Percentiles rank a stretch among this genome's conserved stretches.
phyloP scores from a whole-genome alignment of 2,888 invertebrate genomes.

The Caenorhabditis drosophilae region DNA sequence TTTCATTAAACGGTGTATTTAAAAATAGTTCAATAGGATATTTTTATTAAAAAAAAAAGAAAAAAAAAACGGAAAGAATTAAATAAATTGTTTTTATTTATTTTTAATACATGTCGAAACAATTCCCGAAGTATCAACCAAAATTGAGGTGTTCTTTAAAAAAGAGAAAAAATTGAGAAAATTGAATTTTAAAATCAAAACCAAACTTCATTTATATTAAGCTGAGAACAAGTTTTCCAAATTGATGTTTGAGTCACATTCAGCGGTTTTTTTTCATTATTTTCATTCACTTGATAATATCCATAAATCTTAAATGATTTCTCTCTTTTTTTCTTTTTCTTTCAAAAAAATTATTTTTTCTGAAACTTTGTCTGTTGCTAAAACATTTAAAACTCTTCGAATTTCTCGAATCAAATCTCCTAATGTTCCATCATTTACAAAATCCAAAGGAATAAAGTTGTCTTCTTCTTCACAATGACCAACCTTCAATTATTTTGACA shows the following conservation, averaged over 20 bases:
- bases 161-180: too few relatives aligned
- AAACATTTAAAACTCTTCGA: slow-evolving; percentile 33
- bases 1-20: not conserved
- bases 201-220: not conserved
- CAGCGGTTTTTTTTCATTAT: slow-evolving; percentile 8
- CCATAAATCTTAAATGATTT: slow-evolving; percentile 52
- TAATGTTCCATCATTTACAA: slow-evolving; percentile 41
- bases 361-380: slow-evolving; percentile 55
- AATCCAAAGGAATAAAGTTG: slow-evolving; percentile 40
- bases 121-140: slow-evolving; percentile 55
- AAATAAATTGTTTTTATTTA: too few relatives aligned
- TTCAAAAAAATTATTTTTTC: too few relatives aligned
- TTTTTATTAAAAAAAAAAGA: too few relatives aligned
- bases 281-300: slow-evolving; percentile 45
- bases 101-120: too few relatives aligned
- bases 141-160: slow-evolving; percentile 44
- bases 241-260: slow-evolving; percentile 37
- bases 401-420: slow-evolving; percentile 55
- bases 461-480: slow-evolving; percentile 53
- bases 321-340: too few relatives aligned
- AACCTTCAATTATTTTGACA: slow-evolving; percentile 14
- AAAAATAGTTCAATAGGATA: too few relatives aligned
- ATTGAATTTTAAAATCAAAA: not conserved
- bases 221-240: slow-evolving; percentile 1
- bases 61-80: too few relatives aligned